phyloP scores from a whole-genome alignment of 2,113 vertebrate genomes.

The Poicephalus meyeri region DNA sequence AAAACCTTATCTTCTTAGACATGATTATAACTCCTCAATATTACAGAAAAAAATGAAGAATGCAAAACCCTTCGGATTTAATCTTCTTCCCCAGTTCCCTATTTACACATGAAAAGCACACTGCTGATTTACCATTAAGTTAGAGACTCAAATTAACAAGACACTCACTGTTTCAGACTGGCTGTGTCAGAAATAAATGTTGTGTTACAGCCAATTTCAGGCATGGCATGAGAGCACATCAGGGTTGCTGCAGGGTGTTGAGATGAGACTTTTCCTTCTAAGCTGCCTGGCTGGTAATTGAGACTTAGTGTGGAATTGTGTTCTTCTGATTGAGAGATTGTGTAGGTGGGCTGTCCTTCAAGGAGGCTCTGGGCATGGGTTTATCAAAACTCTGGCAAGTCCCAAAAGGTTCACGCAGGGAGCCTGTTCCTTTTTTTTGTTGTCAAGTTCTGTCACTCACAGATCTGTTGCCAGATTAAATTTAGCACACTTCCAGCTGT shows the following conservation, averaged over 20 bases:
- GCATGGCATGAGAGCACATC: not conserved
- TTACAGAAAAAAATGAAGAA: not conserved
- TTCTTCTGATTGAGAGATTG: not conserved
- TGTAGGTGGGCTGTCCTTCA: not conserved
- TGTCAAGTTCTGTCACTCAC: not conserved
- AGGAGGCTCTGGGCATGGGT: not conserved
- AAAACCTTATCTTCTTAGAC: not conserved
- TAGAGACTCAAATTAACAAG: constrained; percentile 4
- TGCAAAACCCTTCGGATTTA: not conserved
- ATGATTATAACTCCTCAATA: not conserved
- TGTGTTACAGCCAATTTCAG: not conserved
- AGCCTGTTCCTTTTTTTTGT: not conserved
- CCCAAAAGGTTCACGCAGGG: not conserved
- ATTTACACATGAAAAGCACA: not conserved
- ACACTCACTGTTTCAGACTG: not conserved
- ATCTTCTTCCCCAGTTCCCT: not conserved
- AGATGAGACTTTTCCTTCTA: not conserved
- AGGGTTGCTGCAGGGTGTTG: not conserved
- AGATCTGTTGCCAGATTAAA: not conserved
- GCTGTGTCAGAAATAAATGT: not conserved
- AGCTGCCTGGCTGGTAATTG: not conserved
- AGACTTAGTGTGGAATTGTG: not conserved
- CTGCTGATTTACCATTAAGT: not conserved
- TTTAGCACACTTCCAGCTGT: not conserved
- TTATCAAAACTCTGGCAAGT: not conserved